Evolutionary conservation across 2,113 vertebrate species (phyloP), one percentile per base, ranked within the genome.

Genomic region (Spizaetus ornatus): DNA sequence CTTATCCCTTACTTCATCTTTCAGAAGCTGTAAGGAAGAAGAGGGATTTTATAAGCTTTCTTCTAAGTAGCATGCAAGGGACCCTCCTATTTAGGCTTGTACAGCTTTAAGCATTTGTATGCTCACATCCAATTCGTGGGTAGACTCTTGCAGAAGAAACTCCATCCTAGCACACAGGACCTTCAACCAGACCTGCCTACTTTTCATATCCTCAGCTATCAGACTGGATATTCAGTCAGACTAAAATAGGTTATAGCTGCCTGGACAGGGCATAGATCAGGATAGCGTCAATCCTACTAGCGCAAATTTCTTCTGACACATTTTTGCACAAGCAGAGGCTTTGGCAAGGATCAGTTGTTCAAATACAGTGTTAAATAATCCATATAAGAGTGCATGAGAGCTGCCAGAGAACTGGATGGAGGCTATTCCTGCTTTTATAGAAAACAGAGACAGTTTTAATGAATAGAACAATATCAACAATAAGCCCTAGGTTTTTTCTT

Each of bases 1-100:
- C 71, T 95, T 93, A 95, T 76, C 38, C 62, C 7, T 85, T 86
- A 15, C 29, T 74, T 91, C 38, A 72, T 96, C 66, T 95, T 72
- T 92, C 69, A 91, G 70, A 76, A 92, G 22, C 40, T 84, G 38
- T 71, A 76, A 78, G 19, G 52, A 61, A 79, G 23, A 31, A 84
- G 11, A 79, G 2, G 3, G 27, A 53, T 92, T 89, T 92, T 69
- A 32, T 47, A 76, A 92, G 13, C 27, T 73, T 79, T 48, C 26
- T 72, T 78, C 15, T 42, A 59, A 82, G 27, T 31, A 78, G 31
- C 25, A 34, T 34, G 40, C 36, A 48, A 45, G 58, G 15, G 13
- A 84, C 10, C 20, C 22, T 89, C 23, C 45, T 77, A 6, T 70
- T 83, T 50, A 61, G 42, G 19, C 43, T 48, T 52, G 7, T 58